A percentile compares a stretch with the other conserved stretches of the same genome.
These are phyloP conservation scores for Myotis brandtii DNA, from an alignment of 2,113 vertebrate species.

Conservation along the genomic window DNA sequence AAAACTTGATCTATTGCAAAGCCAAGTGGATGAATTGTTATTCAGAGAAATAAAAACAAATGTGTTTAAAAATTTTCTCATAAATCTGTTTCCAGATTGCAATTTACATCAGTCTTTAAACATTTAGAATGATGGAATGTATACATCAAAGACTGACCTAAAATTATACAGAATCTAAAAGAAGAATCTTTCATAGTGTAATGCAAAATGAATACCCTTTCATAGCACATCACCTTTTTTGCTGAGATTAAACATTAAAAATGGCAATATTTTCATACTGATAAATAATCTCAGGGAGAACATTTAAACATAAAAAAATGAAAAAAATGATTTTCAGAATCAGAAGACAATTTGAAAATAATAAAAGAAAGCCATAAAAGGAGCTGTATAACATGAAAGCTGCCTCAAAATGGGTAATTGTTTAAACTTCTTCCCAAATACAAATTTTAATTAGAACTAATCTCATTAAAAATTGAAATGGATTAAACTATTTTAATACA, in stretches of 20 bases:
- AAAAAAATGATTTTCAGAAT: neutral
- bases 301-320: neutral
- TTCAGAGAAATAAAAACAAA: constrained; percentile 64
- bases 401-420: neutral
- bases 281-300: neutral
- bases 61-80: constrained; percentile 1
- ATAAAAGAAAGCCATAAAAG: neutral
- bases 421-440: neutral
- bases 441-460: neutral
- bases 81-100: constrained; percentile 46
- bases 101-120: constrained; percentile 34
- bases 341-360: neutral
- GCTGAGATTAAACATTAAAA: neutral
- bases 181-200: neutral
- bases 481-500: neutral
- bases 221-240: neutral
- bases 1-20: constrained; percentile 58
- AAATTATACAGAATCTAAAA: constrained; percentile 3
- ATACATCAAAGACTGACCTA: constrained; percentile 46
- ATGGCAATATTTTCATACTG: neutral
- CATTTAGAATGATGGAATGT: constrained; percentile 49
- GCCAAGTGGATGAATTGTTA: constrained; percentile 51
- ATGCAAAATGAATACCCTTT: neutral
- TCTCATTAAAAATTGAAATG: neutral
- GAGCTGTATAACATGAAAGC: neutral